Base-by-base conservation (phyloP, 2,797 vertebrate species). In the Scolopax bukidnonensis region DNA sequence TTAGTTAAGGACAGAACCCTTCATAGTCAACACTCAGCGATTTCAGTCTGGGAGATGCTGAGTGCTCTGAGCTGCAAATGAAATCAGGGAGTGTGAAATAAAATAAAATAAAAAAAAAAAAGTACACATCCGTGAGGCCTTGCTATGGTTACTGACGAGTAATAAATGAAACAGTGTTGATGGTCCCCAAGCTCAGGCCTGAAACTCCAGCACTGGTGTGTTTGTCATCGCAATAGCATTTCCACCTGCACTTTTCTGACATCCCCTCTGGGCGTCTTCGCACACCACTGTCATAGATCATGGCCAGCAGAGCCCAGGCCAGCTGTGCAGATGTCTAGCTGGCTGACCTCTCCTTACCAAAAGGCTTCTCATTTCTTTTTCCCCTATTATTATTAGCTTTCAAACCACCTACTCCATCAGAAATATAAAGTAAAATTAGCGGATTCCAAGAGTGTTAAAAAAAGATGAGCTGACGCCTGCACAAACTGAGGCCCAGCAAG, bases 201-300 rank as follows among this genome's bases (percentile, higher is more conserved):
- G 64, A 64, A 61, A 28, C 61, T 45, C 60, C 94, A 83, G 94
- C 64, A 11, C 80, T 43, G 60, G 12, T 32, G 32, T 60, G 70
- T 70, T 84, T 92, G 88, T 84, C 88, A 84, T 57, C 57, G 91
- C 83, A 94, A 91, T 87, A 95, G 77, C 91, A 93, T 93, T 91
- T 84, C 95, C 96, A 96, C 94, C 94, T 95, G 96, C 95, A 93
- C 85, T 91, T 90, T 80, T 86, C 77, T 36, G 83, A 94, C 27
- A 4, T 14, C 65, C 80, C 94, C 80, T 50, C 57, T 0, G 68
- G 91, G 94, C 91, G 45, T 14, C 69, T 75, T 61, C 32, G 33
- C 69, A 8, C 77, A 54, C 25, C 36, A 16, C 81, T 61, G 38
- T 11, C 36, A 14, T 10, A 90, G 54, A 84, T 61, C 74, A 70